Conservation (phyloP, 2,888 invertebrate genomes). For the Luffia ferchaultella region DNA sequence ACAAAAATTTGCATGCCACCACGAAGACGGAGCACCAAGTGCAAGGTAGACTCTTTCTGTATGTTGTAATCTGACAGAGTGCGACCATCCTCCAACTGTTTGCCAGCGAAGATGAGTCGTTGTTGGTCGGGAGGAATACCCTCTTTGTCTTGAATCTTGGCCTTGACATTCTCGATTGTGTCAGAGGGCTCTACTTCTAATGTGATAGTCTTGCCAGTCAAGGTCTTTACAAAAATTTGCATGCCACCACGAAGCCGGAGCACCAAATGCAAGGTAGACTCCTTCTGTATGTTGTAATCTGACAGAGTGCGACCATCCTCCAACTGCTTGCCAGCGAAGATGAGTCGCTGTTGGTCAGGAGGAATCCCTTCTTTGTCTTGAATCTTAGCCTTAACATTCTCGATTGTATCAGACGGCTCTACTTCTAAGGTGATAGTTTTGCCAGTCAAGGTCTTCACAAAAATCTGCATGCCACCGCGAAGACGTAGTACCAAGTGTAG, state of each 20-base stretch:
- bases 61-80: slow-evolving; percentile 19
- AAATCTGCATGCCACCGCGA: slow-evolving; percentile 26
- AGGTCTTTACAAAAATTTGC: slow-evolving; percentile 21
- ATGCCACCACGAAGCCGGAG: slow-evolving; percentile 21
- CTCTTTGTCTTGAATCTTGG: slow-evolving; percentile 19
- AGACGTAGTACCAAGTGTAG: slow-evolving; percentile 23
- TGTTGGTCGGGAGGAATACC: slow-evolving; percentile 20
- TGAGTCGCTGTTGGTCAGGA: slow-evolving; percentile 25
- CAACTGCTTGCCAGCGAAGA: slow-evolving; percentile 26
- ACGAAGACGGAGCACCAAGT: slow-evolving; percentile 20
- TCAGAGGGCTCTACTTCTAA: slow-evolving; percentile 22
- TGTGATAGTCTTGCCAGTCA: slow-evolving; percentile 26
- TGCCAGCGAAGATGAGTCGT: slow-evolving; percentile 18
- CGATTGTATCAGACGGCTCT: slow-evolving; percentile 24
- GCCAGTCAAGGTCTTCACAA: slow-evolving; percentile 26
- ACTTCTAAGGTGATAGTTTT: slow-evolving; percentile 28
- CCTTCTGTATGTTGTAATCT: slow-evolving; percentile 24
- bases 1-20: slow-evolving; percentile 13
- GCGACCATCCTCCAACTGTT: slow-evolving; percentile 19
- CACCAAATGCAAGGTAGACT: slow-evolving; percentile 19
- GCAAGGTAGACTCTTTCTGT: slow-evolving; percentile 22
- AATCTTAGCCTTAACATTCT: slow-evolving; percentile 27
- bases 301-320: slow-evolving; percentile 25
- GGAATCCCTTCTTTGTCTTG: slow-evolving; percentile 27
- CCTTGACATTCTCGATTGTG: slow-evolving; percentile 20